Evolutionary conservation across 2,888 invertebrate species (phyloP).

Genomic region (Melinopterus prodromus): DNA sequence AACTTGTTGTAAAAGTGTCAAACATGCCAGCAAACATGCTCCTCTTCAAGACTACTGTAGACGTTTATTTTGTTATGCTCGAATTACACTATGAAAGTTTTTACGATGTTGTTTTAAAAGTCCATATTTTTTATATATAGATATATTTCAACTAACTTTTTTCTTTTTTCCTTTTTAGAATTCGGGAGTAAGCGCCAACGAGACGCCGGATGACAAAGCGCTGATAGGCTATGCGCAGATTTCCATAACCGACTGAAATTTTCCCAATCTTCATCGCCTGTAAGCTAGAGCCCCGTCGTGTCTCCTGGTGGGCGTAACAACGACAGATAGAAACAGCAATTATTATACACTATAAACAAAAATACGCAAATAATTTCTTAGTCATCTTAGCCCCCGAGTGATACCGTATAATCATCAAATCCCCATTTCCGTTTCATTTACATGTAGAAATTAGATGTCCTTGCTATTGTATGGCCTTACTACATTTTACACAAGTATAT

Average conservation of each 20-base stretch:
- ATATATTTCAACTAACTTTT: background rate
- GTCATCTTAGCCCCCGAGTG: background rate
- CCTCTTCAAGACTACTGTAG: too few species aligned
- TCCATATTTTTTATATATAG: too few species aligned
- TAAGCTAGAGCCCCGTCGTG: background rate
- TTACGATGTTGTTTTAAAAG: too few species aligned
- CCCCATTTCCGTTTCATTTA: background rate
- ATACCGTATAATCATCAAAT: background rate
- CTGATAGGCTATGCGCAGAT: slow-evolving; percentile 98
- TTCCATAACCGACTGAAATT: slow-evolving; percentile 82
- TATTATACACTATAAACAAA: background rate
- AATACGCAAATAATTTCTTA: background rate
- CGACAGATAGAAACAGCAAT: background rate
- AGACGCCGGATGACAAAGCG: slow-evolving; percentile 92
- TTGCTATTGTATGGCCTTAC: background rate
- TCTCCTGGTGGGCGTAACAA: slow-evolving; percentile 4
- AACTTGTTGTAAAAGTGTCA: too few species aligned
- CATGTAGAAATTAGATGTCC: background rate
- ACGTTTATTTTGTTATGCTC: too few species aligned
- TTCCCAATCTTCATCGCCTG: slow-evolving; percentile 11
- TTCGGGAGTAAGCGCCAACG: slow-evolving; percentile 75
- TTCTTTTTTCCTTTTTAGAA: slow-evolving; percentile 61
- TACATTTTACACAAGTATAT: background rate
- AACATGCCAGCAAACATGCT: too few species aligned
- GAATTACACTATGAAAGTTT: too few species aligned